Evolutionary conservation across 2,888 invertebrate genomes (phyloP).

Genomic region (Operophtera brumata): DNA sequence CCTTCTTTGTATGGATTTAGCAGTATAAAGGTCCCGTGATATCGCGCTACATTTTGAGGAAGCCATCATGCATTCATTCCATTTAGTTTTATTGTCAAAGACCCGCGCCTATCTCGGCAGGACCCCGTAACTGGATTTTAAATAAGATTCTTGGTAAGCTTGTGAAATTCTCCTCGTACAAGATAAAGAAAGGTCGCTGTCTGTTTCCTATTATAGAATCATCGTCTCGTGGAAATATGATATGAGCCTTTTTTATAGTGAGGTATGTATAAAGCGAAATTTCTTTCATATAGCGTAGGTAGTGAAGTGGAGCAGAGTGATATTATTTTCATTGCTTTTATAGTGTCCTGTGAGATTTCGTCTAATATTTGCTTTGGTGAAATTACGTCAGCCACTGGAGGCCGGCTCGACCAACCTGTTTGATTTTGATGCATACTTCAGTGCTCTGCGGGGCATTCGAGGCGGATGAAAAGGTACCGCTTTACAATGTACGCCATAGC

Average conservation of each 20-base stretch:
- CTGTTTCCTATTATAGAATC: slow-evolving; percentile 70
- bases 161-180: slow-evolving; percentile 71
- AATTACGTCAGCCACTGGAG: slow-evolving; percentile 67
- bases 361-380: slow-evolving; percentile 73
- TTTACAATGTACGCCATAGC: slow-evolving; percentile 23
- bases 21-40: slow-evolving; percentile 64
- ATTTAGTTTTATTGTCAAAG: slow-evolving; percentile 80
- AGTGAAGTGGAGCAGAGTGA: slow-evolving; percentile 49
- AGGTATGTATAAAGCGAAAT: slow-evolving; percentile 55
- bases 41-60: slow-evolving; percentile 68
- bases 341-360: slow-evolving; percentile 64
- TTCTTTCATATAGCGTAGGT: slow-evolving; percentile 50
- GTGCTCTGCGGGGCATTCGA: slow-evolving; percentile 47
- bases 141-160: slow-evolving; percentile 75
- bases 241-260: slow-evolving; percentile 67
- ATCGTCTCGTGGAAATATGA: slow-evolving; percentile 63
- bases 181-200: slow-evolving; percentile 79
- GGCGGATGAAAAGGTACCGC: slow-evolving; percentile 48
- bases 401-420: slow-evolving; percentile 66
- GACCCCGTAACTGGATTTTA: slow-evolving; percentile 78
- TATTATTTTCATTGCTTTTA: slow-evolving; percentile 66
- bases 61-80: slow-evolving; percentile 78
- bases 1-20: slow-evolving; percentile 60
- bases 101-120: slow-evolving; percentile 76
- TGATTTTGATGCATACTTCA: slow-evolving; percentile 78